Base-by-base conservation (phyloP, 92 coral and sea anemone species). In the Actinernus sp. region DNA sequence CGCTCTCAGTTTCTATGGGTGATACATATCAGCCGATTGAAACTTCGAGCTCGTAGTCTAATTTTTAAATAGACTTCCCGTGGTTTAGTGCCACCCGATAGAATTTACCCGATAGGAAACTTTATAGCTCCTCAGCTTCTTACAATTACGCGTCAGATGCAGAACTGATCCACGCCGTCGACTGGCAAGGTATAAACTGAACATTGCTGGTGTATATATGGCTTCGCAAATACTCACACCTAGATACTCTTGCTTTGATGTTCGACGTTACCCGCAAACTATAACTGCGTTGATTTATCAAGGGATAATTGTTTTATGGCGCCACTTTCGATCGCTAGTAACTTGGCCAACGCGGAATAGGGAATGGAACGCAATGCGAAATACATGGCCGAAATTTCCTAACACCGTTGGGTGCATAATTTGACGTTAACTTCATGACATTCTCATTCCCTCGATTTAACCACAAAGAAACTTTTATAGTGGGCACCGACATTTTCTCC, bases 251-350 rank as follows among this genome's bases (percentile, higher is more conserved):
- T 26, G 18, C 76, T 17, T 23, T 65, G 49, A 1, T 76, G 9
- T 65, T 76, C 55, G 62, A 65, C 37, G 65, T 76, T 3, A 75
- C 19, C 74, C 83, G 10, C 54, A 66, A 14, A 52, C 74, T 25
- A 46, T 63, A 13, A 50, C 73, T 16, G 61, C 73, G 63, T 56
- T 63, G 26, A 10, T 49, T 32, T 49, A 17, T 23, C 73, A 65
- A 65, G 59, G 73, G 6, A 27, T 65, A 30, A 20, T 19, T 11
- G 34, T 67, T n/a, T n/a, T n/a, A n/a, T n/a, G n/a, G n/a, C n/a
- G n/a, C n/a, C n/a, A 14, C 24, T 67, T 34, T 21, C 18, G 60
- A 17, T 67, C 74, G 3, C 25, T 4, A 16, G 38, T 67, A 12
- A 49, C 74, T 9, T 67, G 63, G 74, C 74, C 63, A 0, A 33